These are phyloP conservation scores for Cryptus armator DNA, from an alignment of 2,888 invertebrate species.

Conservation along the genomic window DNA sequence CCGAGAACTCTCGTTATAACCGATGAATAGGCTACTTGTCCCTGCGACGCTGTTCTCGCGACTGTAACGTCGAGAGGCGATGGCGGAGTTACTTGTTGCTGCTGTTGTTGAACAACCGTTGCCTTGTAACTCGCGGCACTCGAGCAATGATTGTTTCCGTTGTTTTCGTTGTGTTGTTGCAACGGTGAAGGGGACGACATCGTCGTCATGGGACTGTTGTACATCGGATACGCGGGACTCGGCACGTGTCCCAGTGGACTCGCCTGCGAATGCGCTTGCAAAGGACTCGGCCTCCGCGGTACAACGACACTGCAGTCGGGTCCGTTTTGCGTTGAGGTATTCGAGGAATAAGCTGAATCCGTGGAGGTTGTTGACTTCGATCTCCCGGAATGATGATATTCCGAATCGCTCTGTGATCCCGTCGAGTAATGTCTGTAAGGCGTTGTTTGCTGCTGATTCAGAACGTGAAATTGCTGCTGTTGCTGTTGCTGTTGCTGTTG, in stretches of 20 bases:
- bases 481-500: slow-evolving; percentile 83
- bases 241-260: slow-evolving; percentile 91
- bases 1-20: slow-evolving; percentile 92
- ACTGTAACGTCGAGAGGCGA: slow-evolving; percentile 91
- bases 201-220: slow-evolving; percentile 93
- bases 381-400: slow-evolving; percentile 87
- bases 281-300: slow-evolving; percentile 89
- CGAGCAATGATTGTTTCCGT: slow-evolving; percentile 78
- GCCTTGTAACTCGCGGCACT: slow-evolving; percentile 78
- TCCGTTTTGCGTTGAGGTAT: slow-evolving; percentile 88
- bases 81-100: slow-evolving; percentile 86
- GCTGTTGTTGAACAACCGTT: slow-evolving; percentile 66
- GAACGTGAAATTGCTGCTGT: slow-evolving; percentile 69
- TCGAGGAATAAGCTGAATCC: slow-evolving; percentile 88
- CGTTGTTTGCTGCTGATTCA: slow-evolving; percentile 85
- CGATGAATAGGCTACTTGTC: slow-evolving; percentile 92
- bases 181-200: slow-evolving; percentile 88
- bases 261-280: slow-evolving; percentile 90
- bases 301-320: slow-evolving; percentile 89
- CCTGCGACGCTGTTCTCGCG: slow-evolving; percentile 88
- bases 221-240: slow-evolving; percentile 93
- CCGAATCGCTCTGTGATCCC: slow-evolving; percentile 87
- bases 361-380: slow-evolving; percentile 88
- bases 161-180: slow-evolving; percentile 87
- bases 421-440: slow-evolving; percentile 89